A percentile compares a stretch with the other conserved stretches of the same genome.
Evolutionary conservation across 2,797 vertebrate species (phyloP).

Genomic region (Aulostomus chinensis): DNA sequence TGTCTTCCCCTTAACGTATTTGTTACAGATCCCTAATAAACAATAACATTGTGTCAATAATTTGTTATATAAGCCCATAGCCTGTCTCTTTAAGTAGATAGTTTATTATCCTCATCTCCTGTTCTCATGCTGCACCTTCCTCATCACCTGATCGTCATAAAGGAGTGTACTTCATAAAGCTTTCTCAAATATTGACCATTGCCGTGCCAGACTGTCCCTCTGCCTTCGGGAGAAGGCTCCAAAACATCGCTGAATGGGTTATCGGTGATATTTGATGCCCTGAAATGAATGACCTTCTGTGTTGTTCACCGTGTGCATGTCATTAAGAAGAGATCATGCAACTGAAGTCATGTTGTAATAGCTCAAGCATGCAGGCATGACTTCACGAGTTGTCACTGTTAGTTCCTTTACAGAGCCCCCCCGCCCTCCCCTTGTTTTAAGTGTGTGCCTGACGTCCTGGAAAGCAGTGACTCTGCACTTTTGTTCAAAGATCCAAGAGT

Average conservation of each 20-base stretch:
- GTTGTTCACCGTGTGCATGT: constrained; percentile 4
- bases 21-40: constrained; percentile 26
- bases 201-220: constrained; percentile 24
- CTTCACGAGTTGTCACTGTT: constrained; percentile 28
- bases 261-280: too few species aligned
- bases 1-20: background rate
- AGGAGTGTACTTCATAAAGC: constrained; percentile 70
- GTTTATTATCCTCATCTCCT: constrained; percentile 65
- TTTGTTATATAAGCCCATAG: constrained; percentile 18
- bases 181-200: constrained; percentile 80
- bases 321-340: background rate
- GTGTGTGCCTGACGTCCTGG: constrained; percentile 33
- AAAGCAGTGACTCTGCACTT: constrained; percentile 40
- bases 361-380: constrained; percentile 26
- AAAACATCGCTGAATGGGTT: constrained; percentile 24
- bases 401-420: constrained; percentile 11
- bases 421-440: constrained; percentile 26
- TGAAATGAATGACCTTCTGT: too few species aligned
- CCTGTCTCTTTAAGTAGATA: constrained; percentile 22
- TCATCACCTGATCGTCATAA: constrained; percentile 62
- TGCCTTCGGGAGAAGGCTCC: constrained; percentile 28
- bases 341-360: constrained; percentile 25
- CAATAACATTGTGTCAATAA: constrained; percentile 35
- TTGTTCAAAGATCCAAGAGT: constrained; percentile 19
- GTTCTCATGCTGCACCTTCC: constrained; percentile 55